Evolutionary conservation across 2,113 vertebrate species (phyloP).

Genomic region (Colaptes auratus): DNA sequence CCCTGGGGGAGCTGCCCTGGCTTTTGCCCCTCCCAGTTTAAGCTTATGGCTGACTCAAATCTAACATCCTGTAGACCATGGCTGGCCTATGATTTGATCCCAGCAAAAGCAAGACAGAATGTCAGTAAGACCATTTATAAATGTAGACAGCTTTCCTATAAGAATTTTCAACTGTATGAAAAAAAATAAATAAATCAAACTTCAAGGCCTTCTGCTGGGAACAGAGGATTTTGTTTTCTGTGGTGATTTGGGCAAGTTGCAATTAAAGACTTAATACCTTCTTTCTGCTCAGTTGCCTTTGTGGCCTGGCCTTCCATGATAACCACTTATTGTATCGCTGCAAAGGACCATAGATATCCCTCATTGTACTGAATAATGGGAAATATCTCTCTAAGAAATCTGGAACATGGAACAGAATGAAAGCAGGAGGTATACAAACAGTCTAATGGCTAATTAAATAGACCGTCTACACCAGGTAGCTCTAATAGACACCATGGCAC

Average conservation of each 20-base stretch:
- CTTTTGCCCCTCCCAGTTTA: too few species aligned
- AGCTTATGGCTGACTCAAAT: too few species aligned
- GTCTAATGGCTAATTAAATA: neutral
- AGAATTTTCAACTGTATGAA: neutral
- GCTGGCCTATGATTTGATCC: neutral
- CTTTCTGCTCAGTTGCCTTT: neutral
- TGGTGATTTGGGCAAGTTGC: neutral
- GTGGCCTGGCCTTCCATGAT: neutral
- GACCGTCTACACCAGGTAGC: neutral
- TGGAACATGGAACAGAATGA: conserved; percentile 7
- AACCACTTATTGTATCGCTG: neutral
- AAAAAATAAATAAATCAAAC: neutral
- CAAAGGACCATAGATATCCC: neutral
- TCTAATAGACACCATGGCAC: neutral
- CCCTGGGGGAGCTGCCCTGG: neutral
- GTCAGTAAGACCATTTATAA: neutral
- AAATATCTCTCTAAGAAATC: conserved; percentile 46
- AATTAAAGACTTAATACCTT: neutral
- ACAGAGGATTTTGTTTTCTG: neutral
- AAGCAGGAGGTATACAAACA: neutral
- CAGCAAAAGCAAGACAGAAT: neutral
- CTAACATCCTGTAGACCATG: too few species aligned
- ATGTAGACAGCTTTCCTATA: neutral
- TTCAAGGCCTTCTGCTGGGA: neutral
- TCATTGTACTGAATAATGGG: neutral